Evolutionary conservation across 2,888 invertebrate species (phyloP), one percentile per base, ranked within the genome.

Genomic region (Scaptomyza flava): DNA sequence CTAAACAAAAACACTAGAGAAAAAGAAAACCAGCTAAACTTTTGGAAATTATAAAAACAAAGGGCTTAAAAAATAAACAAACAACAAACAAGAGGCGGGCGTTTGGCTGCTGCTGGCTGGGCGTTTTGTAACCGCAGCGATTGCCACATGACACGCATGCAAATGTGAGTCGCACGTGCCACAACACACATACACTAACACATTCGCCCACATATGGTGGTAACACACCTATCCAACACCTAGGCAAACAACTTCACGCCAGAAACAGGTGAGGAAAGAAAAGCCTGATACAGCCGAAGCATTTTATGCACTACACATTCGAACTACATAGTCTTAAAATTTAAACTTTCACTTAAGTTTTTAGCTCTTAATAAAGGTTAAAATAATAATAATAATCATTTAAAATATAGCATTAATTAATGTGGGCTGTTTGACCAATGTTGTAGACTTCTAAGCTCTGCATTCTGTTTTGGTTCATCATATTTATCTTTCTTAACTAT

Each of bases 91-190:
- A 69, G 71, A 73, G 68, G 68, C 69, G 83, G 83, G 43, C 34
- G 30, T 57, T 59, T 30, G 57, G 81, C 81, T 72, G 31, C 79
- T 75, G 68, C 38, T 68, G 45, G 47, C 54, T 66, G 64, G 65
- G 75, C 60, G 56, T 68, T 71, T 68, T 80, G 68, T 59, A 79
- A 77, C 83, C 81, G 68, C 85, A 79, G 77, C 67, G 87, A 88
- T 68, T 78, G 89, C 87, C 87, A 83, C 82, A 72, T 84, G 89
- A 86, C 89, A 84, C 87, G 89, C 84, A 89, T 89, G 89, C 89
- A 89, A 84, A 89, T 87, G 77, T 85, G 77, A 87, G 85, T 75
- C 79, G 84, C 85, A 81, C 87, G 85, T 89, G 82, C 80, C 77
- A 64, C 66, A 69, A 43, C 56, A 23, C 47, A 52, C 31, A 23